Conservation (phyloP, 2,797 vertebrate species). For the Mus spretus region DNA sequence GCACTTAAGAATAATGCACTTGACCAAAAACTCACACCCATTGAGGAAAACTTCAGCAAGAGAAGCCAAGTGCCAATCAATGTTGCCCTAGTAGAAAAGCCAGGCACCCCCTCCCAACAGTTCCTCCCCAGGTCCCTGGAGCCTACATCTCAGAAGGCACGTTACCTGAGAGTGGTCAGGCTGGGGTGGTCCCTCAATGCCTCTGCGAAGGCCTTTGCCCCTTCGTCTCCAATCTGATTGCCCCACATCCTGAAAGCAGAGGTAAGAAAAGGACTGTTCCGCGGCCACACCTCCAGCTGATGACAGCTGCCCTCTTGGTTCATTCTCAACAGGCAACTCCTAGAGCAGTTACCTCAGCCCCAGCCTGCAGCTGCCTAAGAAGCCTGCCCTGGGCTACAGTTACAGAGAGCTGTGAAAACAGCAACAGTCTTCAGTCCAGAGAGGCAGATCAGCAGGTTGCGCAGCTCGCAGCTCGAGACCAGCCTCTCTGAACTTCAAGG, state of each 20-base stretch:
- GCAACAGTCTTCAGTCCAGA: background rate
- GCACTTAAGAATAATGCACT: background rate
- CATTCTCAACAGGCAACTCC: background rate
- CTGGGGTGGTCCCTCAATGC: slow-evolving; percentile 93
- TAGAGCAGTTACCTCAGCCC: background rate
- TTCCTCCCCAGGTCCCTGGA: rapidly evolving
- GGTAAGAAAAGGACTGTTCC: slow-evolving; percentile 54
- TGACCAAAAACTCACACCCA: background rate
- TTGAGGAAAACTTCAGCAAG: background rate
- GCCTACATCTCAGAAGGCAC: background rate
- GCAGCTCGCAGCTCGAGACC: background rate
- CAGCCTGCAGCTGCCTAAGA: background rate
- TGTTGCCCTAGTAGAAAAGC: background rate
- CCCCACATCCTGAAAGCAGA: slow-evolving; percentile 95
- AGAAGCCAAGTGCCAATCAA: background rate
- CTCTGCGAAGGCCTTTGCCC: slow-evolving; percentile 95
- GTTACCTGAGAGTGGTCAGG: slow-evolving; percentile 94
- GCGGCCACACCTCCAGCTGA: background rate
- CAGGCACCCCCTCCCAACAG: background rate
- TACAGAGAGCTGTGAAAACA: background rate
- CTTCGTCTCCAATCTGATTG: slow-evolving; percentile 94
- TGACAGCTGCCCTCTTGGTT: background rate
- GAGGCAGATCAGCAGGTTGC: background rate
- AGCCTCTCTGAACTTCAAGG: rapidly evolving
- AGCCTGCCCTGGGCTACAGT: background rate